Conservation (phyloP, 2,797 vertebrate species). For the Anniella stebbinsi region DNA sequence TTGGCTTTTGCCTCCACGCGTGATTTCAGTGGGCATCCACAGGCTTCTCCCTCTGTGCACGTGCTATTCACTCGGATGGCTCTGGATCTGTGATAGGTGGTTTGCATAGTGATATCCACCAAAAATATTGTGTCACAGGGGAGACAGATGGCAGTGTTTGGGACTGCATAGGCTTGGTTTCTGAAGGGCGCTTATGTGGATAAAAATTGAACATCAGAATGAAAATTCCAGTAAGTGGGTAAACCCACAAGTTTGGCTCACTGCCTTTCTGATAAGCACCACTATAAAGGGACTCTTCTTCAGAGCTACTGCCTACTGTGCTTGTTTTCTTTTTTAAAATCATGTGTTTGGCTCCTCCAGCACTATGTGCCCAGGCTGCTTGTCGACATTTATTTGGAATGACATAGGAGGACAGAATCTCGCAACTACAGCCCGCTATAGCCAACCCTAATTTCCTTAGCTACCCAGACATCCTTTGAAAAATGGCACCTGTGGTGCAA, state of each 20-base stretch:
- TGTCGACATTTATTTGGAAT: slow-evolving; percentile 10
- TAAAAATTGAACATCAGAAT: neutral
- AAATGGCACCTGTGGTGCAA: neutral
- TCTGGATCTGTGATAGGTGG: neutral
- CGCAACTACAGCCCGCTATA: neutral
- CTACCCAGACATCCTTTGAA: neutral
- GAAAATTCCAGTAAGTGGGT: neutral
- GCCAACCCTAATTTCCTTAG: neutral
- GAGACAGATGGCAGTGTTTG: neutral
- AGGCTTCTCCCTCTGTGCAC: neutral
- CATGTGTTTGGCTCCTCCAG: neutral
- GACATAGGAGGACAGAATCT: neutral
- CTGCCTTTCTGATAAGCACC: neutral
- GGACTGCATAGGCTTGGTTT: neutral
- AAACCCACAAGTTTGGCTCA: neutral
- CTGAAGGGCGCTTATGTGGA: neutral
- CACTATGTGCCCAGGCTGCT: neutral
- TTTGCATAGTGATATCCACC: neutral
- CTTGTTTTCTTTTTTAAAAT: neutral
- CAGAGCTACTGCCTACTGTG: neutral
- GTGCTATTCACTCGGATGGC: too few species aligned
- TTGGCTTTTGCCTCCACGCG: neutral
- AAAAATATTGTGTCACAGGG: neutral
- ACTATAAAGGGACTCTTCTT: neutral
- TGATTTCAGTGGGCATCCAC: neutral